phyloP scores from a whole-genome alignment of 1,140 invertebrate species.

The Nephila pilipes region DNA sequence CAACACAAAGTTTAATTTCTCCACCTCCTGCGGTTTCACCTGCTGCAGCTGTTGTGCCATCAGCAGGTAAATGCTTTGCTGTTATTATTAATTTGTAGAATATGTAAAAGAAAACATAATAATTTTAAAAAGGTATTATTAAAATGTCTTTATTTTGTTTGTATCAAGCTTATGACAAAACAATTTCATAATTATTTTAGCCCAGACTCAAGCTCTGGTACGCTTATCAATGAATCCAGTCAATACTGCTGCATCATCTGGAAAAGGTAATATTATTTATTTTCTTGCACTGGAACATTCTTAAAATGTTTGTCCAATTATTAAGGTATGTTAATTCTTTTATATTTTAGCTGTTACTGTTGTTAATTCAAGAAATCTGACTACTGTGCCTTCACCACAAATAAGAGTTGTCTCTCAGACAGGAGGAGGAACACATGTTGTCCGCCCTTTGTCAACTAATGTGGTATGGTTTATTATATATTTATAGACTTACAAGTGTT shows the following conservation, averaged over 20 bases:
- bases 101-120: no score
- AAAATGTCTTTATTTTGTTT: no score
- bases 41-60: background rate
- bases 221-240: constrained; percentile 55
- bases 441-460: constrained; percentile 74
- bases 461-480: background rate
- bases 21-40: constrained; percentile 8
- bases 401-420: constrained; percentile 75
- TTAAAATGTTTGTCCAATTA: background rate
- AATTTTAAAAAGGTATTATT: no score
- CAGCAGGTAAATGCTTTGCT: background rate
- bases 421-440: constrained; percentile 75
- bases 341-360: constrained; percentile 76
- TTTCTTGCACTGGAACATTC: background rate
- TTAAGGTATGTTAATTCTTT: no score
- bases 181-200: background rate
- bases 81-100: no score
- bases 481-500: no score
- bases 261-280: constrained; percentile 41
- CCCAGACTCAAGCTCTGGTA: constrained; percentile 64
- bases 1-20: constrained; percentile 4
- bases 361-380: constrained; percentile 76
- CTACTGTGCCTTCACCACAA: constrained; percentile 74
- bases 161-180: no score
- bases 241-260: background rate